Evolutionary conservation across 2,888 invertebrate species (phyloP), one percentile per base, ranked within the genome.

Genomic region (Pandemis corylana): DNA sequence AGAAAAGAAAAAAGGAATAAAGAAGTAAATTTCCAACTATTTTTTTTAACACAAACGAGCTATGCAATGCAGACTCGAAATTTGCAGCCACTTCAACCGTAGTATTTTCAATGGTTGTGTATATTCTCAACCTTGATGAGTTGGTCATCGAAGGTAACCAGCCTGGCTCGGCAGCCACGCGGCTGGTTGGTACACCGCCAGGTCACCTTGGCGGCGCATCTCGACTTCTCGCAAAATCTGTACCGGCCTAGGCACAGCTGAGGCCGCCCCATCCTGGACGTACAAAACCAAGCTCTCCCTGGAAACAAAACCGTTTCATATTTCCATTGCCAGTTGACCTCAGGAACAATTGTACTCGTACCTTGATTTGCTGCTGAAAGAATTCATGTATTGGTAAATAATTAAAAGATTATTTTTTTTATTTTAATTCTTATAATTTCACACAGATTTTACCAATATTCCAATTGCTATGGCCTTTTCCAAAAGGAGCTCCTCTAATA

Each of bases 101-200:
- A 36, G 28, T 76, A 4, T 28, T 5, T 28, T 72, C 75, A 81
- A 75, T 85, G 82, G 61, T 82, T 85, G 72, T 86, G 85, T 15
- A 64, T 56, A 66, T 81, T 78, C 42, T 77, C 75, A 9, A 77
- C 76, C 15, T 68, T 70, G 20, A 85, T 62, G 15, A 85, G 71
- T 13, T 61, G 63, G 5, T 78, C 69, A 0, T 81, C 76, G n/a
- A 81, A 44, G 7, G 85, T 85, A 51, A 80, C 76, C 13, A 84
- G 68, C n/a, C 80, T 81, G 42, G 84, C 83, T 20, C 77, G 77
- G 63, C 85, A 85, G 36, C 83, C 82, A 0, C 78, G 72, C 5
- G 81, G 78, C 71, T 84, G 82, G 10, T 66, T 78, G 20, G 79
- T 83, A 65, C 84, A 86, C 20, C 83, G 76, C 84, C 86, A 85